Evolutionary conservation across 2,797 vertebrate genomes (phyloP), one percentile per base, ranked within the genome.

Genomic region (Eutrigla gurnardus): DNA sequence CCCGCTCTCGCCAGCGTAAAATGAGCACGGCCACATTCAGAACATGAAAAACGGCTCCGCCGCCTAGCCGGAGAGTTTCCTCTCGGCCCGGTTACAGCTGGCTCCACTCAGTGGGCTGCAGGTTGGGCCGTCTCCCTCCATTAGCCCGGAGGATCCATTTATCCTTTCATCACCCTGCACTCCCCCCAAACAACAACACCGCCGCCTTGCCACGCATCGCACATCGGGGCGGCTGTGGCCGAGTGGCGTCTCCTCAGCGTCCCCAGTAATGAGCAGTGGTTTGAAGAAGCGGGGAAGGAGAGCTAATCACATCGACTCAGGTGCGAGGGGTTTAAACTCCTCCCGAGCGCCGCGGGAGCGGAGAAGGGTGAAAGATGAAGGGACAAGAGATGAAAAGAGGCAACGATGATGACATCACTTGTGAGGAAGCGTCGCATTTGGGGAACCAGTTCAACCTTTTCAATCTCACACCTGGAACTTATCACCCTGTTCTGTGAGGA

Each of bases 141-240:
- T 92, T 89, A 89, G 81, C 77, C 74, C 61, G 65, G 69, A 80
- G 73, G 78, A 92, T 87, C 77, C 80, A 82, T 92, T 92, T 89
- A 81, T 87, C 84, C 86, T 89, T 81, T 91, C 85, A 88, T 89
- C 86, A 78, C 65, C n/a, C 73, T 37, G 78, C 80, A 75, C 80
- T 74, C 37, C 77, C 60, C 80, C 83, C 25, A 25, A 80, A 89
- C 88, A 84, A 82, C 80, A 85, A 79, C 82, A 82, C 61, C 80
- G 74, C 86, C 84, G 78, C 85, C 80, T 79, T 59, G 61, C 70
- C 40, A 37, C 61, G 80, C 74, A 68, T 84, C 84, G 65, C 75
- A 71, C 86, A 80, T 73, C 64, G 17, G 43, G 63, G 67, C n/a
- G 32, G 65, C 73, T 83, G 40, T 18, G 78, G 80, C 67, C 70